Percentiles rank a stretch among this genome's conserved stretches.
These are phyloP conservation scores for Muscicapa adusta DNA, from an alignment of 2,113 vertebrate genomes.

Conservation along the genomic window DNA sequence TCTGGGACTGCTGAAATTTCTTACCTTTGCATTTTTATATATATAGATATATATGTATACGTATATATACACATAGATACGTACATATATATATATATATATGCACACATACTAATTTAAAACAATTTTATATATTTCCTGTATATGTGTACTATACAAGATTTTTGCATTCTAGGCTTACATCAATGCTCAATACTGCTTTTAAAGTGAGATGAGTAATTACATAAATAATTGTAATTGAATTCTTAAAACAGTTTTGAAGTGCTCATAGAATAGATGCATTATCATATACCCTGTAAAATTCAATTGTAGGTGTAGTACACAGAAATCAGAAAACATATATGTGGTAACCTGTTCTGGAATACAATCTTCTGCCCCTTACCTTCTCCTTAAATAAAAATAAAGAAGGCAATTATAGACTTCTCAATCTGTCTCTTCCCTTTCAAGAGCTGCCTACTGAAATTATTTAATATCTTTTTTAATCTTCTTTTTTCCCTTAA, in stretches of 20 bases:
- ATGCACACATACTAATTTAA: not conserved
- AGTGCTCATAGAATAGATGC: not conserved
- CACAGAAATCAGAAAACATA: not conserved
- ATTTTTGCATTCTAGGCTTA: not conserved
- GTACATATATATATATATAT: no score
- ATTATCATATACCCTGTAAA: not conserved
- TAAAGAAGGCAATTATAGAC: not conserved
- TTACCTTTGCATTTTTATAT: not conserved
- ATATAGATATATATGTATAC: not conserved
- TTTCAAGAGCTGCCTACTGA: not conserved
- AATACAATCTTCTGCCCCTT: not conserved
- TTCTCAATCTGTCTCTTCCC: not conserved
- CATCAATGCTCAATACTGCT: not conserved
- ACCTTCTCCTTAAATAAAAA: not conserved
- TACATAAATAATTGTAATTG: not conserved
- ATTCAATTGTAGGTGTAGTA: not conserved
- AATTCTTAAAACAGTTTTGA: not conserved
- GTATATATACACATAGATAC: not conserved
- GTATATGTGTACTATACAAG: not conserved
- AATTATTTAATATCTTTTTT: not conserved
- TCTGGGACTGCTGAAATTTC: not conserved
- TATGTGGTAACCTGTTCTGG: not conserved
- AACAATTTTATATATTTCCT: not conserved
- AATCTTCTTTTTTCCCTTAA: not conserved
- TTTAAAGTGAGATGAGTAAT: not conserved